Conservation (phyloP, 30 jellyfish, hydroid and myxozoan species). For the Cassiopea andromeda region DNA sequence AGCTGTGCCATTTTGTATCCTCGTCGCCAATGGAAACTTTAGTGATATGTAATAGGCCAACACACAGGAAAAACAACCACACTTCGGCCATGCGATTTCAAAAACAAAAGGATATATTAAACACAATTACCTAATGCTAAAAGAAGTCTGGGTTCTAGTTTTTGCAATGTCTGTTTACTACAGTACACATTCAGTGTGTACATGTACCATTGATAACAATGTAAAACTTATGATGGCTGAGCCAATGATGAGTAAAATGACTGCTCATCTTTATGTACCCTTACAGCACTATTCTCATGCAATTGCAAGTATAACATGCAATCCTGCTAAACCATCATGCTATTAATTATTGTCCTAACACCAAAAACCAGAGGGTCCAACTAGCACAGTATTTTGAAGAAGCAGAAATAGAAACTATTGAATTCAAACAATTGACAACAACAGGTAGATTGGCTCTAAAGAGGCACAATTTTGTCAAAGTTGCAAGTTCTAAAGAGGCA, state of each 20-base stretch:
- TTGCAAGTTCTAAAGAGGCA: neutral
- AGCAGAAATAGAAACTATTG: neutral
- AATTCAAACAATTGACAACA: conserved; percentile 14
- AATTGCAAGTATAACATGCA: conserved; percentile 39
- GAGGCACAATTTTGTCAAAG: neutral
- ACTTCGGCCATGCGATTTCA: no score
- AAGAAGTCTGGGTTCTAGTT: no score
- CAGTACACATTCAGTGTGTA: conserved; percentile 51
- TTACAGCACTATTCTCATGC: conserved; percentile 28
- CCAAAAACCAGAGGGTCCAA: neutral
- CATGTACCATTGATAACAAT: conserved; percentile 53
- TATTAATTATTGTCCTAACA: conserved; percentile 6
- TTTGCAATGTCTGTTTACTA: no score
- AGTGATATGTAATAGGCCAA: neutral
- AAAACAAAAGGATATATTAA: no score
- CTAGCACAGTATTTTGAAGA: conserved; percentile 9
- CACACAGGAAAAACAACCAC: no score
- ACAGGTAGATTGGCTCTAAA: conserved; percentile 5
- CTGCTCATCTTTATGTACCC: conserved; percentile 41
- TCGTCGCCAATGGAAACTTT: no score
- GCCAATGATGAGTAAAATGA: conserved; percentile 5
- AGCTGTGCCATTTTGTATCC: no score
- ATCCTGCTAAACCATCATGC: conserved; percentile 54
- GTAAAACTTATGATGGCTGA: conserved; percentile 59
- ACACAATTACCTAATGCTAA: no score